phyloP scores from a whole-genome alignment of 2,888 invertebrate species.

The Nudaria mundana region DNA sequence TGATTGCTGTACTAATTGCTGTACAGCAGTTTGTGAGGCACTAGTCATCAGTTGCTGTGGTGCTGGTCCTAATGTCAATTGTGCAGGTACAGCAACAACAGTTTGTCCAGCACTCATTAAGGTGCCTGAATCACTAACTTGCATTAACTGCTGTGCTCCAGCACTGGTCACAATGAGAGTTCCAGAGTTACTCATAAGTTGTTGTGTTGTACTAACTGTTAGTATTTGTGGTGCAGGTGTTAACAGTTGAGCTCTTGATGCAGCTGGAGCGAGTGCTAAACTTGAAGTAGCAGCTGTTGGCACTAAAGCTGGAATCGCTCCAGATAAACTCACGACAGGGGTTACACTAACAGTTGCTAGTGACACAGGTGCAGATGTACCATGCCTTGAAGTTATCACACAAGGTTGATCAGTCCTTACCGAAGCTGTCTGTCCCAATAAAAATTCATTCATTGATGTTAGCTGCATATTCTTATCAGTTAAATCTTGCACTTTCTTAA shows the following conservation, averaged over 20 bases:
- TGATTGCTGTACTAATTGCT: conserved; percentile 69
- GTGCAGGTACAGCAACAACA: conserved; percentile 74
- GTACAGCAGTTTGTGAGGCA: conserved; percentile 66
- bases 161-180: conserved; percentile 75
- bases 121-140: conserved; percentile 76
- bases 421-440: conserved; percentile 67
- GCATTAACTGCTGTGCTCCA: conserved; percentile 75
- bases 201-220: conserved; percentile 74
- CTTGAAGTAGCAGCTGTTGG: conserved; percentile 67
- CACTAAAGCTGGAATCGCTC: conserved; percentile 65
- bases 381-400: conserved; percentile 73
- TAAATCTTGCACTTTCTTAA: conserved; percentile 70
- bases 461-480: conserved; percentile 71
- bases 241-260: conserved; percentile 68
- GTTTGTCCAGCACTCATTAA: conserved; percentile 75
- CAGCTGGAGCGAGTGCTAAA: conserved; percentile 65
- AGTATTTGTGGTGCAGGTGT: conserved; percentile 74
- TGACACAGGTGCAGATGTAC: conserved; percentile 72
- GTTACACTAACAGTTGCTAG: conserved; percentile 75
- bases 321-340: conserved; percentile 70
- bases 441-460: conserved; percentile 75
- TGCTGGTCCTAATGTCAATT: conserved; percentile 64
- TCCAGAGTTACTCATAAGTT: conserved; percentile 72
- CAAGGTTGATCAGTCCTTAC: conserved; percentile 67
- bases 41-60: conserved; percentile 67